Evolutionary conservation across 2,888 invertebrate genomes (phyloP).

Genomic region (Orthonychiurus folsomi): DNA sequence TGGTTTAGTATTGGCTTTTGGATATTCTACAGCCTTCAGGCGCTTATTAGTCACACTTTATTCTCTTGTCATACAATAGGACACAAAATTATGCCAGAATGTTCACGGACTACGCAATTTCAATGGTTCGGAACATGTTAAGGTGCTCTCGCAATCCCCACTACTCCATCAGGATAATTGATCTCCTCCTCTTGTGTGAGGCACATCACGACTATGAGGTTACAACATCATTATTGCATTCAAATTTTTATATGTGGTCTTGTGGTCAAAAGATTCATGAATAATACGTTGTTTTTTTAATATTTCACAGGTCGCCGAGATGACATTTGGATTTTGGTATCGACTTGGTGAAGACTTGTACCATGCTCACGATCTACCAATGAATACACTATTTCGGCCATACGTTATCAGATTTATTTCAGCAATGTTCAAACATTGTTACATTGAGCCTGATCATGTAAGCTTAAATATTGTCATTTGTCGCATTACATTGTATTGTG

Average conservation of each 20-base stretch:
- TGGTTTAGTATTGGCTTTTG: background rate
- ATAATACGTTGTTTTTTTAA: slow-evolving; percentile 11
- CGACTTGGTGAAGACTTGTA: slow-evolving; percentile 88
- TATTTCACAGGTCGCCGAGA: slow-evolving; percentile 55
- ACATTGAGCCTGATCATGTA: slow-evolving; percentile 88
- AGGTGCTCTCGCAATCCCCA: slow-evolving; percentile 56
- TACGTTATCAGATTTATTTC: slow-evolving; percentile 83
- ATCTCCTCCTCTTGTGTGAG: slow-evolving; percentile 80
- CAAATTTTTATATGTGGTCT: background rate
- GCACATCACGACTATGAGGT: slow-evolving; percentile 98
- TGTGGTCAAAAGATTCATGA: background rate
- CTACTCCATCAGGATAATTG: slow-evolving; percentile 73
- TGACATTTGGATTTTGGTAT: slow-evolving; percentile 89
- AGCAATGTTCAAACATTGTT: slow-evolving; percentile 83
- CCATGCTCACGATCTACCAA: slow-evolving; percentile 67
- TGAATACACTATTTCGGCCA: slow-evolving; percentile 77
- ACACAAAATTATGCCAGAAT: slow-evolving; percentile 87
- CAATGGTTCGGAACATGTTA: slow-evolving; percentile 76
- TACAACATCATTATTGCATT: slow-evolving; percentile 41
- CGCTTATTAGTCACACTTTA: slow-evolving; percentile 5
- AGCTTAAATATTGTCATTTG: slow-evolving; percentile 34
- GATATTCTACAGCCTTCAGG: background rate
- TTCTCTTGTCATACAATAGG: slow-evolving; percentile 45
- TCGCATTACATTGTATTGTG: slow-evolving; percentile 3
- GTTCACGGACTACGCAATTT: slow-evolving; percentile 88